Evolutionary conservation across 1,140 invertebrate species (phyloP), one percentile per base, ranked within the genome.

Genomic region (Leptonema lineaticorne): DNA sequence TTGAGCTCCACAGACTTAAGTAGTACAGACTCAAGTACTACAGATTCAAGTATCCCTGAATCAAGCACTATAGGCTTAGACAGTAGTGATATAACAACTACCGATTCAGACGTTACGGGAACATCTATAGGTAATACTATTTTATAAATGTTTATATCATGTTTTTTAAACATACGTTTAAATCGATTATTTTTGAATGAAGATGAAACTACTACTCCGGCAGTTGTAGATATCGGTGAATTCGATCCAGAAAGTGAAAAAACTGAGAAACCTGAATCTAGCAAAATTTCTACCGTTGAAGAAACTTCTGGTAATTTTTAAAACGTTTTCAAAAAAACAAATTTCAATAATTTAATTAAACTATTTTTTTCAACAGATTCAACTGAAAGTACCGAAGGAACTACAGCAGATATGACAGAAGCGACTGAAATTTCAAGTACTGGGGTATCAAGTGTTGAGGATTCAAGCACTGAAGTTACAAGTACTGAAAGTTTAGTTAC

Each of bases 331-430:
- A 37, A 37, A n/a, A 8, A n/a, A 37, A 37, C 33, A 7, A 37
- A 37, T 7, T 37, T 37, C 33, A 37, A 37, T n/a, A 8, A n/a
- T 8, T 45, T 58, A 63, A n/a, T n/a, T n/a, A n/a, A n/a, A n/a
- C n/a, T n/a, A n/a, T n/a, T n/a, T n/a, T n/a, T n/a, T 41, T 74
- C 74, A 6, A 75, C 76, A 30, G 69, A 69, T 73, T 63, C 73
- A 8, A 62, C 72, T 14, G 71, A 74, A 67, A 22, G 64, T 4
- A 68, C 65, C 1, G 72, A 65, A 28, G 74, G 73, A 45, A 30
- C 33, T 30, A 50, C 71, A 65, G 22, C 41, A 29, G 69, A 73
- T 66, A 59, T 45, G n/a, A 58, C 57, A 59, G 62, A 26, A 68
- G 53, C n/a, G n/a, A 48, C 45, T 7, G 53, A 57, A 3, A 3